Evolutionary conservation across 2,888 invertebrate species (phyloP).

Genomic region (Habroteleia sp.): DNA sequence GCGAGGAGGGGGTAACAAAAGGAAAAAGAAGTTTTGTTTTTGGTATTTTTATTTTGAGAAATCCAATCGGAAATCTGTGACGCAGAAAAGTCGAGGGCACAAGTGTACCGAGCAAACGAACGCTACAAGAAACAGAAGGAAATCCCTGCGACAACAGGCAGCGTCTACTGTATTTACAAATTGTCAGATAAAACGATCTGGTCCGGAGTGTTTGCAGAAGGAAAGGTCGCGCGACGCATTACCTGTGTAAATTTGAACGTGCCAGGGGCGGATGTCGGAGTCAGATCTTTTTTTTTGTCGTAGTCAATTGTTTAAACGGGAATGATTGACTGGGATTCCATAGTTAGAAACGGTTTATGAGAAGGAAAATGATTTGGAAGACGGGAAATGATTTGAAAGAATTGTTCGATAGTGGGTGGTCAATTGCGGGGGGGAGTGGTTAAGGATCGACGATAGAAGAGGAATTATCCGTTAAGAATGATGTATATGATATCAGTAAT

Average conservation of each 20-base stretch:
- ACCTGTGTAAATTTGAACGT: slow-evolving; percentile 54
- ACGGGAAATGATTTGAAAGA: too few relatives aligned
- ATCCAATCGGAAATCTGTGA: slow-evolving; percentile 20
- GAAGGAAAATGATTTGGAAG: too few relatives aligned
- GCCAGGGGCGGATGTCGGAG: slow-evolving; percentile 32
- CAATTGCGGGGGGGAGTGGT: too few relatives aligned
- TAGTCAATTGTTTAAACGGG: slow-evolving; percentile 1
- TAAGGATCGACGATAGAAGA: too few relatives aligned
- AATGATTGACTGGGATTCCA: slow-evolving; percentile 5
- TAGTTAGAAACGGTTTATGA: too few relatives aligned
- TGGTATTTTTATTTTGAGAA: neutral
- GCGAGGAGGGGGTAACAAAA: too few relatives aligned
- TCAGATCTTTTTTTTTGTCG: slow-evolving; percentile 4
- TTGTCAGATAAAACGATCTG: slow-evolving; percentile 52
- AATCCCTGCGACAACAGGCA: slow-evolving; percentile 52
- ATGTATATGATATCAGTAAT: too few relatives aligned
- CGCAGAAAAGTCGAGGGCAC: slow-evolving; percentile 30
- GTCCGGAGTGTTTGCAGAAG: slow-evolving; percentile 44
- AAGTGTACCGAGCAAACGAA: slow-evolving; percentile 48
- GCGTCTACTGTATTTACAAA: slow-evolving; percentile 60
- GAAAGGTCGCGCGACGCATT: slow-evolving; percentile 46
- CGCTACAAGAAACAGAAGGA: slow-evolving; percentile 56
- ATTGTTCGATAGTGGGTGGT: too few relatives aligned
- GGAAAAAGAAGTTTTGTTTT: too few relatives aligned
- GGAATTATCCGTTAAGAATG: too few relatives aligned